phyloP scores from a whole-genome alignment of 2,113 vertebrate genomes.

The Istiophorus platypterus region DNA sequence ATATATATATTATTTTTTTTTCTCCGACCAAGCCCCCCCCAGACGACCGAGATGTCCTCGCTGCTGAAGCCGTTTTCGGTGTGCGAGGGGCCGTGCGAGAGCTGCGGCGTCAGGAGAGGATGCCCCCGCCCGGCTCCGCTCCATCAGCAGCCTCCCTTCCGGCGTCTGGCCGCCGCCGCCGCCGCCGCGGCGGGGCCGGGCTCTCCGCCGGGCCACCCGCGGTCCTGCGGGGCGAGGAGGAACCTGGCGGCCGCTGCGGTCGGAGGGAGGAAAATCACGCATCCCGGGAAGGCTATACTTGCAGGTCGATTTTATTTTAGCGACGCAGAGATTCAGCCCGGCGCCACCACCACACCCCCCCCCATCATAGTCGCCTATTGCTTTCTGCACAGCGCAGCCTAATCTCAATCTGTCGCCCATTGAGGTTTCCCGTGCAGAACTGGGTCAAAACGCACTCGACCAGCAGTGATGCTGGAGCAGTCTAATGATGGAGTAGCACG shows the following conservation, averaged over 20 bases:
- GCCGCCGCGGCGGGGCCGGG: constrained; percentile 27
- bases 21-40: too few relatives aligned
- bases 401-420: constrained; percentile 63
- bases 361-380: neutral
- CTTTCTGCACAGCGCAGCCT: constrained; percentile 19
- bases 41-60: constrained; percentile 77
- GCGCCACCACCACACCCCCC: too few relatives aligned
- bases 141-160: constrained; percentile 43
- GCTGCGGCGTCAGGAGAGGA: constrained; percentile 58
- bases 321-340: neutral
- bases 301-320: constrained; percentile 80
- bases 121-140: constrained; percentile 56
- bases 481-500: constrained; percentile 1
- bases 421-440: constrained; percentile 55
- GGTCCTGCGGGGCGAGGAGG: constrained; percentile 68
- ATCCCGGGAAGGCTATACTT: constrained; percentile 84
- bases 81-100: constrained; percentile 77
- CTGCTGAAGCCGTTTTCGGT: constrained; percentile 81
- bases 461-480: constrained; percentile 55
- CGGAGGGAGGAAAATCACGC: constrained; percentile 80
- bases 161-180: constrained; percentile 45
- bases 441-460: constrained; percentile 67
- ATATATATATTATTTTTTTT: too few relatives aligned
- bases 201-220: constrained; percentile 43
- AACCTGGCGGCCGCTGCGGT: constrained; percentile 76